These are phyloP conservation scores for Turritopsis rubra DNA, from an alignment of 30 jellyfish, hydroid and myxozoan genomes.

Conservation along the genomic window DNA sequence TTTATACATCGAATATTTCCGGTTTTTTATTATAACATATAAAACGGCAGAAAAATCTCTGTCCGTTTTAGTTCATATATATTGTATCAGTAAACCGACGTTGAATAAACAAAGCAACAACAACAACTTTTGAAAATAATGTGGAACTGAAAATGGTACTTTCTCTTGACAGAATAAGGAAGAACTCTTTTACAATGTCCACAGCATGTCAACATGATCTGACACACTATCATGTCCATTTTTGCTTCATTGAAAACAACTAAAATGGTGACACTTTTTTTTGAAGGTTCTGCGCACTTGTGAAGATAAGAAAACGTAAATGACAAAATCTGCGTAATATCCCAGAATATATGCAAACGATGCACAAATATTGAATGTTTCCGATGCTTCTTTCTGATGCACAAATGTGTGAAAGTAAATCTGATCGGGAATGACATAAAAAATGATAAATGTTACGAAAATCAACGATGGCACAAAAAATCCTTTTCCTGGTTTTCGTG, in stretches of 20 bases:
- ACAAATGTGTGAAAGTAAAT: neutral
- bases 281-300: neutral
- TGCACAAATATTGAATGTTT: neutral
- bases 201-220: too few species aligned
- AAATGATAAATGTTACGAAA: neutral
- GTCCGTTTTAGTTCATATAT: too few species aligned
- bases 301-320: neutral
- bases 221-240: too few species aligned
- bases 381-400: neutral
- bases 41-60: too few species aligned
- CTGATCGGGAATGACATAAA: neutral
- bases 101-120: too few species aligned
- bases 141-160: too few species aligned
- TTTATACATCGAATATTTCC: too few species aligned
- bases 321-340: neutral
- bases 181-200: too few species aligned
- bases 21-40: too few species aligned
- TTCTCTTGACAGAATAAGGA: too few species aligned
- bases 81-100: too few species aligned
- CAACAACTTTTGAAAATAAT: too few species aligned
- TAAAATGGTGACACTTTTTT: neutral
- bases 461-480: neutral
- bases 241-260: neutral
- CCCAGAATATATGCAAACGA: neutral
- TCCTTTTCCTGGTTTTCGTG: neutral